Evolutionary conservation across 2,888 invertebrate species (phyloP), one percentile per base, ranked within the genome.

Genomic region (Conops quadrifasciatus): DNA sequence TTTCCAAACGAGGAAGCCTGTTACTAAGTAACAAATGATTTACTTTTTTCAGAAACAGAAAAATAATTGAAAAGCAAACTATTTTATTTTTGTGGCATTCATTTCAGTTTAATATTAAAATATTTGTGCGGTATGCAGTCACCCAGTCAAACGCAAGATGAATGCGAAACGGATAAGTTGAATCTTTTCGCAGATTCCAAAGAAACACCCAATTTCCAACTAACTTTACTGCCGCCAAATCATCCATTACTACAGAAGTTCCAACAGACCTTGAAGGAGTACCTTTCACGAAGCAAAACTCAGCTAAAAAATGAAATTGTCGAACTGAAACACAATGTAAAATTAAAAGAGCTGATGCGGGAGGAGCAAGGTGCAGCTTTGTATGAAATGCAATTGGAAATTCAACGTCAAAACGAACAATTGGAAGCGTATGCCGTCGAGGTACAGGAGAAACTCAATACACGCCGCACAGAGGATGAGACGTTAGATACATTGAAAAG

Each of bases 171-270:
- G 36, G 36, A 36, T 4, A 9, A 36, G 9, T 36, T 36, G 36
- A 36, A 36, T 36, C 36, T 4, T 7, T 7, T 9, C 26, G 26
- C 26, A 21, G 26, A 56, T 56, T 24, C 56, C 11, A 26, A 16
- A 7, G 24, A 16, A 26, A 24, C 21, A 21, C 60, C 0, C 16
- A 30, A 4, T 36, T 60, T 15, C 2, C 30, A 1, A 30, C 9
- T 65, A 4, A 0, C 30, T 51, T 28, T 65, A 79, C 74, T 94
- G 74, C 90, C 92, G 72, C 89, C 93, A 0, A 88, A 92, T 68
- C 93, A 94, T 83, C 92, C 92, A 0, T 87, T 93, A 63, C 89
- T 94, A 89, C 88, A 89, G 77, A 89, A 89, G 77, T 94, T 94
- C 85, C 94, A 94, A 86, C 86, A 88, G 73, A 89, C 92, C 0